Base-by-base conservation (phyloP, 2,888 invertebrate species). In the Sclerodermus sp. region DNA sequence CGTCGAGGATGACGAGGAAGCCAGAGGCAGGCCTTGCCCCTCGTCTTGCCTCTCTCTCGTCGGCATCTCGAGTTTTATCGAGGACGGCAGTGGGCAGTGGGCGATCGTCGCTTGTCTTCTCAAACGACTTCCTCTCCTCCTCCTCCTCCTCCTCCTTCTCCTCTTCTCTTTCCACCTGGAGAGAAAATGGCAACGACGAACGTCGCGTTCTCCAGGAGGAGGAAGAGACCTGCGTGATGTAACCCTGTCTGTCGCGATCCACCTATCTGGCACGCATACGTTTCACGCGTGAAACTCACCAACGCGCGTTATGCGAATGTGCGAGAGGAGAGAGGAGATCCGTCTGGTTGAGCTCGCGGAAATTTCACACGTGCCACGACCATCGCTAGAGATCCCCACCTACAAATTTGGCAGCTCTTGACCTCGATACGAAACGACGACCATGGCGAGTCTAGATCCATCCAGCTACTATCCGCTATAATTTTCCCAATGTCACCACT, bases 291-390 rank as follows among this genome's bases (percentile, higher is more conserved):
- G 8, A 23, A 23, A 23, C 8, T 5, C 23, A 23, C 8, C 23
- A 8, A 30, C 32, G 45, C 46, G 40, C 49, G 49, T 23, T 23
- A 8, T 23, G 23, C 8, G 8, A 3, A 23, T 23, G 23, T 23
- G 23, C 8, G 8, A 5, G 43, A 34, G 31, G 40, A 31, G 52
- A 38, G 49, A 42, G 45, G 47, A 50, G 49, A 52, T 53, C 49
- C 53, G 55, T 55, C 51, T 58, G 49, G 55, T 47, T 8, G 23
- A 51, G 44, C 53, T 56, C 57, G 55, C 57, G 57, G 56, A 65
- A 62, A 67, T 60, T 65, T 67, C 57, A 58, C 63, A 62, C 67
- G 60, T 60, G 62, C 62, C 64, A 55, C 53, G 46, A 45, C 51
- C 51, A 64, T 55, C 55, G 23, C 23, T 5, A 8, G 4, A 23